Evolutionary conservation across 2,888 invertebrate genomes (phyloP), one percentile per base, ranked within the genome.

Genomic region (Eledona agricola): DNA sequence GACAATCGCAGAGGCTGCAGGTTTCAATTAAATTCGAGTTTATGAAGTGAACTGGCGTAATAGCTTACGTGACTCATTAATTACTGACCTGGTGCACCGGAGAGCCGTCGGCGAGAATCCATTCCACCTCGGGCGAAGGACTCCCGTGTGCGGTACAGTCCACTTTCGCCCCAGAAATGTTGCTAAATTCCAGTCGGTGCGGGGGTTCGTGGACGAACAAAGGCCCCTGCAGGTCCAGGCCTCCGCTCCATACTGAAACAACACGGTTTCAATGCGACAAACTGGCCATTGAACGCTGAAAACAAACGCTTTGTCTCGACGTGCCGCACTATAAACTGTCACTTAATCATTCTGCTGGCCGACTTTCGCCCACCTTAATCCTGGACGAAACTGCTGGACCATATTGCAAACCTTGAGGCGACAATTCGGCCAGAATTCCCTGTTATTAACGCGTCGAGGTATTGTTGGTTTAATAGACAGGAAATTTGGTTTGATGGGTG

Each of bases 161-260:
- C 63, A 88, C 82, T 49, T 82, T 79, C 23, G 82, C 83, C 5
- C 89, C 89, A 0, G 88, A 85, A 72, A 85, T 85, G 77, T 89
- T 89, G 67, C 87, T 86, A 78, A 89, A 89, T 75, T 89, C 89
- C 51, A 89, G 83, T 72, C 84, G 84, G 70, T 87, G 87, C 13
- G 86, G 83, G 2, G 89, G 89, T 72, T 89, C 88, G 64, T 81
- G 79, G 60, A 83, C 77, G 75, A 89, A 83, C 65, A 81, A 79
- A 52, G 85, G 83, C 60, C 87, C 85, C 68, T 88, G 87, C 50
- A 88, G 82, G 77, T 89, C 89, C 65, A 82, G 74, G 49, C 73
- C 72, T 49, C 70, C 70, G 53, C 65, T 65, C 67, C 69, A 69
- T 56, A 67, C 73, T 70, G 65, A 31, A 66, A 69, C 56, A 34